Percentiles rank a stretch among this genome's conserved stretches.
Evolutionary conservation across 2,113 vertebrate genomes (phyloP).

Genomic region (Bufo bufo): DNA sequence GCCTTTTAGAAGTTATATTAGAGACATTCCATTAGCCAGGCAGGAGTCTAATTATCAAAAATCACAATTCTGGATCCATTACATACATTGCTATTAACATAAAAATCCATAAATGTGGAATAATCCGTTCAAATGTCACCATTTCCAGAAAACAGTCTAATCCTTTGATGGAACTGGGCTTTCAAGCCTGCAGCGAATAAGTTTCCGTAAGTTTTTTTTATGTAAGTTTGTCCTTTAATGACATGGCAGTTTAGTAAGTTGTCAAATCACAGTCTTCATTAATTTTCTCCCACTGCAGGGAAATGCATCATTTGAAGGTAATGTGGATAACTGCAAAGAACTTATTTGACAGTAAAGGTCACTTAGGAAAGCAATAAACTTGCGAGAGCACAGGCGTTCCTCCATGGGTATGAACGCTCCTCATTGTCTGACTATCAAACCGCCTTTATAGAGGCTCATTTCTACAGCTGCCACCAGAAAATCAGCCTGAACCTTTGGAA

Average conservation of each 20-base stretch:
- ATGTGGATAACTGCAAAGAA: background rate
- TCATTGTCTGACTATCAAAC: background rate
- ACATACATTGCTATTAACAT: background rate
- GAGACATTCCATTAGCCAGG: background rate
- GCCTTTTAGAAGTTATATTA: background rate
- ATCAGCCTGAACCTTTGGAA: background rate
- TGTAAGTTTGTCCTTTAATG: conserved; percentile 22
- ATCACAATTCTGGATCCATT: conserved; percentile 10
- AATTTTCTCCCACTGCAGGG: conserved; percentile 21
- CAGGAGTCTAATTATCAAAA: conserved; percentile 1
- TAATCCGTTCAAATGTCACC: background rate
- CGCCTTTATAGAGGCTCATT: background rate
- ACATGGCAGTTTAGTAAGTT: conserved; percentile 16
- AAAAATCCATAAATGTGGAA: background rate
- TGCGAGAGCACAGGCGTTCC: background rate
- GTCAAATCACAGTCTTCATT: conserved; percentile 17
- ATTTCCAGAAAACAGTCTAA: background rate
- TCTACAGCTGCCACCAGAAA: background rate
- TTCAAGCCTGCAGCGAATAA: conserved; percentile 18
- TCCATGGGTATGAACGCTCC: background rate
- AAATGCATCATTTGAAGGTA: conserved; percentile 11
- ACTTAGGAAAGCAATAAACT: background rate
- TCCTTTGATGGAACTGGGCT: background rate
- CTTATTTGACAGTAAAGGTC: background rate
- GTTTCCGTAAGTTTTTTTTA: background rate